Conservation (phyloP, 2,888 invertebrate species). For the Lasius platythorax region DNA sequence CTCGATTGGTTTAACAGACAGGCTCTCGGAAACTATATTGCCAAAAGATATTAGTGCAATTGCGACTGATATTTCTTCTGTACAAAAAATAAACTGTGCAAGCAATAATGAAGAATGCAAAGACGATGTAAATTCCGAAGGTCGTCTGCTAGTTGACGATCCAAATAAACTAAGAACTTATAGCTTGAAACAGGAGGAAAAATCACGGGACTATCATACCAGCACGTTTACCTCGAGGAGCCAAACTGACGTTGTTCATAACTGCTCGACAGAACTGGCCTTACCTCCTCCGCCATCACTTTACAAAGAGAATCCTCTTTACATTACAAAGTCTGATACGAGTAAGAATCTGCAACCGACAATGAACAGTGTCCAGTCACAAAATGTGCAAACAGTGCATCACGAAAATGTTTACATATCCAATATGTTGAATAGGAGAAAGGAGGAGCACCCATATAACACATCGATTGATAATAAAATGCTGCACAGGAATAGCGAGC, state of each 20-base stretch:
- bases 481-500: not conserved
- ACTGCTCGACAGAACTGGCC: not conserved
- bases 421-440: conserved; percentile 16
- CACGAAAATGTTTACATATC: not conserved
- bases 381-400: not conserved
- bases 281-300: not conserved
- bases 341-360: conserved; percentile 28
- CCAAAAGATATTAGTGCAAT: not conserved
- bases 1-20: not conserved
- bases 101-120: not conserved
- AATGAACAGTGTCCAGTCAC: not conserved
- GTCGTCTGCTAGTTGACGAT: not conserved
- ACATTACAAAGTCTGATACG: conserved; percentile 11
- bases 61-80: not conserved
- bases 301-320: not conserved
- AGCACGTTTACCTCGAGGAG: not conserved
- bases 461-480: conserved; percentile 22
- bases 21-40: not conserved
- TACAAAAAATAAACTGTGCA: not conserved
- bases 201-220: not conserved
- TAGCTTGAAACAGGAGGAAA: not conserved
- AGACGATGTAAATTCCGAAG: not conserved
- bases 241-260: not conserved
- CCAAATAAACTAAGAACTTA: not conserved
- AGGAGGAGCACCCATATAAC: not conserved